Conservation (phyloP, 2,888 invertebrate genomes). For the Acanthosoma haemorrhoidale region DNA sequence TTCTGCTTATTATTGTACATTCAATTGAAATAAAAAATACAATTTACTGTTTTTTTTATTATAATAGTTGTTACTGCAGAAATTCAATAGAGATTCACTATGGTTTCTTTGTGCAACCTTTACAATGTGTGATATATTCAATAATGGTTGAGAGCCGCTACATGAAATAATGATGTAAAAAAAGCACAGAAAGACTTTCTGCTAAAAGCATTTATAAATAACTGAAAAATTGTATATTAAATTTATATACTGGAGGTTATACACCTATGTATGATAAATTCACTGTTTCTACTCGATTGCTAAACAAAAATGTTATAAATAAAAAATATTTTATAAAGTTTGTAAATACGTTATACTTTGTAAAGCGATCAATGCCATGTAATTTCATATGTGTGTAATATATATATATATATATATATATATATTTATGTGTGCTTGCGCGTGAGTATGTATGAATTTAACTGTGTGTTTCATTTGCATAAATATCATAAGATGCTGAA, state of each 20-base stretch:
- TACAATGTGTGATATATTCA: conserved; percentile 6
- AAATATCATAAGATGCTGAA: not conserved
- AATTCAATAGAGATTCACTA: not conserved
- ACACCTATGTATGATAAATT: not conserved
- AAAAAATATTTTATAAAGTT: conserved; percentile 19
- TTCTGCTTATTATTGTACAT: not conserved
- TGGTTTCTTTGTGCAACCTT: not conserved
- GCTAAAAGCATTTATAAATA: conserved; percentile 21
- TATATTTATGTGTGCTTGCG: no score
- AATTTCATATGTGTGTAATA: conserved; percentile 23
- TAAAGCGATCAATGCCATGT: conserved; percentile 14
- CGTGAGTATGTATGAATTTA: no score
- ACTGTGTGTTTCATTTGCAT: no score
- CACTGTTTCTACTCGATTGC: not conserved
- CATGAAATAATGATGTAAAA: not conserved
- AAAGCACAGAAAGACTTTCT: conserved; percentile 24
- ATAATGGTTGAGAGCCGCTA: conserved; percentile 13
- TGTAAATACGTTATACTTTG: conserved; percentile 25
- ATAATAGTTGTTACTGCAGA: not conserved
- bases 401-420: no score
- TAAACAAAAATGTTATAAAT: conserved; percentile 6
- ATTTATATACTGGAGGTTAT: not conserved
- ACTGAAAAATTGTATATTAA: not conserved
- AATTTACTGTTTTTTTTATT: not conserved
- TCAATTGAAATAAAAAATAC: not conserved